phyloP scores from a whole-genome alignment of 1,140 invertebrate species.

The Drosophila baimaii region DNA sequence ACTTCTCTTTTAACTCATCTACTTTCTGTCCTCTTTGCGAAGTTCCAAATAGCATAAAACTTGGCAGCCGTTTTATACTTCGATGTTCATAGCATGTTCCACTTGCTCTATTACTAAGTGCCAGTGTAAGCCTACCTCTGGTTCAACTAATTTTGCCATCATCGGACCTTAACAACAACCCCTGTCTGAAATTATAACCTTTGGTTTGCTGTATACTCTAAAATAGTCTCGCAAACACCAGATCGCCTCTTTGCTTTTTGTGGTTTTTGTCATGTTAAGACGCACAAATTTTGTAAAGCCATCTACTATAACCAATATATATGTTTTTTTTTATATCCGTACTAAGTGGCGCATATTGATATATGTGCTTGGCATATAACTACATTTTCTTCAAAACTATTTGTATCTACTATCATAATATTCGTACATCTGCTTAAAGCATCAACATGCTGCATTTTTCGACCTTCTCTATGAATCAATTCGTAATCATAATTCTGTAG shows the following conservation, averaged over 20 bases:
- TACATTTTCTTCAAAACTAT: too few relatives aligned
- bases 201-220: too few relatives aligned
- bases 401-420: too few relatives aligned
- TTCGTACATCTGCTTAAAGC: slow-evolving; percentile 42
- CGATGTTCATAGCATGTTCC: neutral
- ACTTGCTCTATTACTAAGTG: neutral
- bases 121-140: neutral
- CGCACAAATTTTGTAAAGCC: too few relatives aligned
- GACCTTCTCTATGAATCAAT: slow-evolving; percentile 20
- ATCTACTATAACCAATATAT: too few relatives aligned
- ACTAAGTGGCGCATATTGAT: too few relatives aligned
- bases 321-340: too few relatives aligned
- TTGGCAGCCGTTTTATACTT: neutral
- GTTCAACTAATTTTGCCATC: neutral
- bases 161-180: slow-evolving; percentile 6
- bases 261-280: too few relatives aligned
- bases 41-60: neutral
- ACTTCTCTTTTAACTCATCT: neutral
- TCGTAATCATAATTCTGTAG: slow-evolving; percentile 26
- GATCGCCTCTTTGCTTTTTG: too few relatives aligned
- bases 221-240: too few relatives aligned
- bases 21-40: neutral
- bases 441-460: slow-evolving; percentile 74
- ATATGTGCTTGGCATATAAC: too few relatives aligned
- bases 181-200: too few relatives aligned